Conservation (phyloP, 2,113 vertebrate genomes). For the Cephalopterus ornatus region DNA sequence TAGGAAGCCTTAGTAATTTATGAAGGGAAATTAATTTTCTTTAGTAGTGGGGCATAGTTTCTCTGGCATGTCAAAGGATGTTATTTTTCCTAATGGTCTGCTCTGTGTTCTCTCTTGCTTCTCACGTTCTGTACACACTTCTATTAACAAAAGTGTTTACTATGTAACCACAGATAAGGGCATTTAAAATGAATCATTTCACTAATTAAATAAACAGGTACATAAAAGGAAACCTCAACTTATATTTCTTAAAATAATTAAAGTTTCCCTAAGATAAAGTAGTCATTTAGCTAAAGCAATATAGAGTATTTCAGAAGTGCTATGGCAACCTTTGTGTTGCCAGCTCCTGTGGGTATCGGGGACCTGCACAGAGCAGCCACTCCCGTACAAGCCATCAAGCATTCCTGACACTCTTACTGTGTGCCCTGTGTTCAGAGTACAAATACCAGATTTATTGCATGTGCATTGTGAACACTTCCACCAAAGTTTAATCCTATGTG, state of each 20-base stretch:
- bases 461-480: not conserved
- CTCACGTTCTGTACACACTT: not conserved
- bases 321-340: not conserved
- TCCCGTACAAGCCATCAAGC: accelerated
- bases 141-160: not conserved
- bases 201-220: not conserved
- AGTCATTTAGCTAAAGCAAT: not conserved
- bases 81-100: not conserved
- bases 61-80: not conserved
- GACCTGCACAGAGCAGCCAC: accelerated
- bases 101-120: not conserved
- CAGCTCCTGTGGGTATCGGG: not conserved
- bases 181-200: not conserved
- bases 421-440: not conserved
- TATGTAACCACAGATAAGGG: not conserved
- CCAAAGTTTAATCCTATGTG: accelerated
- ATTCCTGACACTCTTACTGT: not conserved
- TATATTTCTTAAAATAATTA: not conserved
- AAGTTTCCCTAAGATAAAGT: not conserved
- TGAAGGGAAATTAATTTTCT: not conserved
- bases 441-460: not conserved
- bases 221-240: not conserved
- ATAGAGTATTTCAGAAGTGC: not conserved
- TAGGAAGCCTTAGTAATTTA: not conserved
- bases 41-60: not conserved